Conservation (phyloP, 2,113 vertebrate species). For the Scortum barcoo region DNA sequence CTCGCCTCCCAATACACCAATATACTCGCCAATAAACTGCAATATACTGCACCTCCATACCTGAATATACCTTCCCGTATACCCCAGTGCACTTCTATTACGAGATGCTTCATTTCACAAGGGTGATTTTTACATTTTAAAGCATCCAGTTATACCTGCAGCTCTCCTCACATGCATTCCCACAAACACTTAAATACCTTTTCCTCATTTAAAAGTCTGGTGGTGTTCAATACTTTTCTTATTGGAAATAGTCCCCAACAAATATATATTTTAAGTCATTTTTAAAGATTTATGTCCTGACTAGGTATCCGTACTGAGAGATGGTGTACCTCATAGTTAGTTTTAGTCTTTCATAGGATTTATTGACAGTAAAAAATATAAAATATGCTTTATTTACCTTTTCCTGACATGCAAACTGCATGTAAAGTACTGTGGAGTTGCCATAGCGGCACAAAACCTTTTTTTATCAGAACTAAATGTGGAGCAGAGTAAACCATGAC, state of each 20-base stretch:
- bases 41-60: not conserved
- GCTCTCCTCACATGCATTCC: too few relatives aligned
- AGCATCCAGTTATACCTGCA: not conserved
- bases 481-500: not conserved
- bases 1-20: slow-evolving; percentile 47
- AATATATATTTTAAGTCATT: not conserved
- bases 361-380: too few relatives aligned
- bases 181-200: not conserved
- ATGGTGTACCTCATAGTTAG: too few relatives aligned
- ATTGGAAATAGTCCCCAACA: not conserved
- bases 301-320: too few relatives aligned
- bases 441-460: not conserved
- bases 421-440: not conserved
- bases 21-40: not conserved
- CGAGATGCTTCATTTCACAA: not conserved
- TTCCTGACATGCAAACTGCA: not conserved
- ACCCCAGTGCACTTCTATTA: not conserved
- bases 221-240: not conserved
- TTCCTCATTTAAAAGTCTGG: not conserved
- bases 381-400: not conserved
- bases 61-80: not conserved
- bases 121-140: not conserved
- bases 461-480: not conserved
- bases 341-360: not conserved
- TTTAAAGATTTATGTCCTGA: too few relatives aligned